A percentile compares a stretch with the other conserved stretches of the same genome.
These are phyloP conservation scores for Haemorhous mexicanus DNA, from an alignment of 2,113 vertebrate genomes.

Conservation along the genomic window DNA sequence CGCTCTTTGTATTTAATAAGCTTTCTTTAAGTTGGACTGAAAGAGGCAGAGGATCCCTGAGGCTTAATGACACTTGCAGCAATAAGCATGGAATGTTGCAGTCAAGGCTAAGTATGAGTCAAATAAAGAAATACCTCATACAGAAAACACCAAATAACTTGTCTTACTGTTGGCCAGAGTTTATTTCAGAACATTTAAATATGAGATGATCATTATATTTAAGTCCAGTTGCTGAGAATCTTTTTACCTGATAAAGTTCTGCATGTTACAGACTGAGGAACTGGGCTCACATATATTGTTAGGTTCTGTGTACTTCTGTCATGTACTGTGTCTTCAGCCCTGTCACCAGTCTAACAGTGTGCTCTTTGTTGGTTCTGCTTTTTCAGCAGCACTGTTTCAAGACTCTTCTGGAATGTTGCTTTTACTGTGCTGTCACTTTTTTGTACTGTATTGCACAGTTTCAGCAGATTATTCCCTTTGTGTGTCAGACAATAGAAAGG, in stretches of 20 bases:
- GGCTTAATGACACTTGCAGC: constrained; percentile 78
- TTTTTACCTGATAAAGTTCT: background rate
- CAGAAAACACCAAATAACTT: background rate
- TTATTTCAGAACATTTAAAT: background rate
- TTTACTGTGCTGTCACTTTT: background rate
- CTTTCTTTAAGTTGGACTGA: constrained; percentile 78
- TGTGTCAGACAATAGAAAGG: background rate
- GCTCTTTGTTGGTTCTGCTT: background rate
- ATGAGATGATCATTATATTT: background rate
- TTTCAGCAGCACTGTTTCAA: background rate
- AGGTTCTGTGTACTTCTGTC: background rate
- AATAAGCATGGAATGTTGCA: constrained; percentile 69
- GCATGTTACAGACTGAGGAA: background rate
- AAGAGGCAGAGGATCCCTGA: constrained; percentile 78
- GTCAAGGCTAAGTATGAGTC: constrained; percentile 77
- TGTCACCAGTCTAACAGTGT: background rate
- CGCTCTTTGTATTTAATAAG: constrained; percentile 81
- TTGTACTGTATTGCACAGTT: background rate
- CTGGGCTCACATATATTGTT: background rate
- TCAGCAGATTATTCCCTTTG: background rate
- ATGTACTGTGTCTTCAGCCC: background rate
- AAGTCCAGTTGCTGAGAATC: background rate
- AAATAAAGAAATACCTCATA: background rate
- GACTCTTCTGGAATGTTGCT: background rate
- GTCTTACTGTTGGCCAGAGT: background rate